Percentiles rank a stretch among this genome's conserved stretches.
These are phyloP conservation scores for Forbesichthys papilliferus DNA, from an alignment of 2,113 vertebrate species.

Conservation along the genomic window DNA sequence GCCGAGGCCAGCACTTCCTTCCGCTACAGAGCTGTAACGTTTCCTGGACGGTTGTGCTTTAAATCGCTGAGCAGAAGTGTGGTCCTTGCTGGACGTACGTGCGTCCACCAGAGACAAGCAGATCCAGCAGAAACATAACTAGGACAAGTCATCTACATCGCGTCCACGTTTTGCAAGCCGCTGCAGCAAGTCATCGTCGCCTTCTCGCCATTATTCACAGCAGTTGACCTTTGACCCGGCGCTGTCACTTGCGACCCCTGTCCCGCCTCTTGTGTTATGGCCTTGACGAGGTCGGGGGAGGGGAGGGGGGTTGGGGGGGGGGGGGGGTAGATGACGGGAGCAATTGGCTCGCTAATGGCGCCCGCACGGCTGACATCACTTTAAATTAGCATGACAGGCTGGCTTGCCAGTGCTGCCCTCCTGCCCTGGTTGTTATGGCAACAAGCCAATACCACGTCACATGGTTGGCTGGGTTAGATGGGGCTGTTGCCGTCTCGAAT, in stretches of 20 bases:
- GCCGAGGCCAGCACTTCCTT: too few species aligned
- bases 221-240: constrained; percentile 53
- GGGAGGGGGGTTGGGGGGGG: too few species aligned
- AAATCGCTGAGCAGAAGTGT: too few species aligned
- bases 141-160: constrained; percentile 45
- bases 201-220: constrained; percentile 1
- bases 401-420: constrained; percentile 25
- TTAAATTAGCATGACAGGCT: constrained; percentile 69
- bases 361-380: constrained; percentile 60
- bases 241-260: constrained; percentile 36
- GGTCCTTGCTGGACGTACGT: too few species aligned
- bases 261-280: constrained; percentile 27
- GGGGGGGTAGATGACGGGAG: constrained; percentile 25
- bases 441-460: constrained; percentile 32
- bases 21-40: too few species aligned
- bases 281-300: constrained; percentile 39
- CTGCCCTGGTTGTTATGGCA: constrained; percentile 49
- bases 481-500: constrained; percentile 17
- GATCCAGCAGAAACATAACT: not conserved
- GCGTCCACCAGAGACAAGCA: not conserved
- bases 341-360: constrained; percentile 54
- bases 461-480: constrained; percentile 36
- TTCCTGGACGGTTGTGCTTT: too few species aligned
- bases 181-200: constrained; percentile 2
- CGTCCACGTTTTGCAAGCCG: constrained; percentile 20